phyloP scores from a whole-genome alignment of 1,140 invertebrate species.

The Octopus bimaculoides region DNA sequence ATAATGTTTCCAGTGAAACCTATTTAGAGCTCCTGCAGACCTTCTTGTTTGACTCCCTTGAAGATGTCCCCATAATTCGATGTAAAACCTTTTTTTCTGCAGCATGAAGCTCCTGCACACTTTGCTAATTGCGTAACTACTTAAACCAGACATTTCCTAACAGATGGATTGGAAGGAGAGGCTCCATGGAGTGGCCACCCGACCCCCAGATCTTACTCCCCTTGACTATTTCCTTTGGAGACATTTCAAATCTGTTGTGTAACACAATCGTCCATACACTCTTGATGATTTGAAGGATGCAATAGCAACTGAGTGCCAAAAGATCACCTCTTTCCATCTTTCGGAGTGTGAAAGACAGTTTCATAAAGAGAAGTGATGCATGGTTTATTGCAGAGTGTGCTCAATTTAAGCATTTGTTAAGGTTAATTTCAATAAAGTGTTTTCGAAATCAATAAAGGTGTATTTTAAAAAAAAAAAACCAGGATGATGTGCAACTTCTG shows the following conservation, averaged over 20 bases:
- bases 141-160: background rate
- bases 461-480: background rate
- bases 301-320: too few relatives aligned
- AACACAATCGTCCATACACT: background rate
- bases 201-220: background rate
- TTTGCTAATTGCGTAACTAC: too few relatives aligned
- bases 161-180: background rate
- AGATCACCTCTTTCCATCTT: too few relatives aligned
- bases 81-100: too few relatives aligned
- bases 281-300: too few relatives aligned
- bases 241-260: background rate
- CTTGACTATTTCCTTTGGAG: background rate
- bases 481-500: background rate
- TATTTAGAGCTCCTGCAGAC: too few relatives aligned
- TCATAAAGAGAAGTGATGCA: background rate
- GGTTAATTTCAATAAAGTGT: background rate
- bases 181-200: background rate
- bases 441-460: background rate
- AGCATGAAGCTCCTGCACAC: too few relatives aligned
- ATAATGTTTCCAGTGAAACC: too few relatives aligned
- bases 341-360: background rate
- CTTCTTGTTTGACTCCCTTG: too few relatives aligned
- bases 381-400: background rate
- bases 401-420: background rate
- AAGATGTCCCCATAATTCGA: too few relatives aligned